These are phyloP conservation scores for Eumacrocentrus americanus DNA, from an alignment of 2,888 invertebrate genomes.

Conservation along the genomic window DNA sequence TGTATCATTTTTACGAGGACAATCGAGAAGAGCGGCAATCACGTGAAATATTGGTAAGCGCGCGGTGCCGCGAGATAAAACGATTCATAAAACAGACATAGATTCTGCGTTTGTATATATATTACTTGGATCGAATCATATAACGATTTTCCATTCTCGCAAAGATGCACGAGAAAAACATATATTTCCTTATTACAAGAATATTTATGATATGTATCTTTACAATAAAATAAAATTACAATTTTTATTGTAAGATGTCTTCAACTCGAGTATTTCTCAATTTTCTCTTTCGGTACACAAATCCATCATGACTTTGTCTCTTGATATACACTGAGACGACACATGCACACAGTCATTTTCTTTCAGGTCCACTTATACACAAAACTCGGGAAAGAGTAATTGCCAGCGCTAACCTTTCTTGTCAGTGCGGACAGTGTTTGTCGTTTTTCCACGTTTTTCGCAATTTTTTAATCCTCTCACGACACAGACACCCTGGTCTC, in stretches of 20 bases:
- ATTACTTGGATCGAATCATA: conserved; percentile 37
- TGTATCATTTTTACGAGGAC: conserved; percentile 48
- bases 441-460: conserved; percentile 35
- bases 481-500: conserved; percentile 42
- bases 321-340: too few species aligned
- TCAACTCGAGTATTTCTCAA: too few species aligned
- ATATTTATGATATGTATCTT: conserved; percentile 8
- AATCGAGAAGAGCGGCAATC: conserved; percentile 36
- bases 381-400: conserved; percentile 38
- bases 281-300: too few species aligned
- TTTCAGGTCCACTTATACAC: not conserved
- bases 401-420: conserved; percentile 38
- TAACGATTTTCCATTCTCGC: conserved; percentile 15
- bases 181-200: conserved; percentile 38
- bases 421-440: conserved; percentile 22
- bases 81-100: conserved; percentile 54
- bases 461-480: conserved; percentile 45
- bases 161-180: conserved; percentile 32
- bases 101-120: conserved; percentile 41
- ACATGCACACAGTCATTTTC: not conserved
- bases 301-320: too few species aligned
- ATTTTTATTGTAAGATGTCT: not conserved
- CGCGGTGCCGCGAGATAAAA: conserved; percentile 49
- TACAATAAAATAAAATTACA: not conserved
- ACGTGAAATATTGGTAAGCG: conserved; percentile 49